Base-by-base conservation (phyloP, 2,888 invertebrate species). In the Lasioglossum calceatum region DNA sequence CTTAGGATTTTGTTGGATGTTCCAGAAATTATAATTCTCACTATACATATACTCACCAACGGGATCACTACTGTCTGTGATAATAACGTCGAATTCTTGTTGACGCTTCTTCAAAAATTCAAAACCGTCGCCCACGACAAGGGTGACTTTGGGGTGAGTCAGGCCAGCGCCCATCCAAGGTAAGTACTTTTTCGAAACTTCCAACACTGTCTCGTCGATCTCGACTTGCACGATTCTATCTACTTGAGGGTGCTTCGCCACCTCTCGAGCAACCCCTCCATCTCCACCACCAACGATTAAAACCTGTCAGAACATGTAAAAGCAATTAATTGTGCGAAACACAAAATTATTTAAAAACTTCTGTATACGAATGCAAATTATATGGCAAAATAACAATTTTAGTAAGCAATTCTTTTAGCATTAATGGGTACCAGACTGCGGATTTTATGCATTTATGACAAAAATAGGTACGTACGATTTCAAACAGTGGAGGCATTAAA, bases 61-160 rank as follows among this genome's bases (percentile, higher is more conserved):
- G 0, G 99, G 99, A 96, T 99, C 99, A 67, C 99, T 99, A 88
- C 99, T 99, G 95, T 99, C 99, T 0, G 99, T 99, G 81, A 99
- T 99, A 89, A 99, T 99, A 71, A 99, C 98, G 95, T 99, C 99
- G 95, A 98, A 99, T 95, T 98, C 97, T 67, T 97, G 96, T 82
- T 96, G 96, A 94, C 99, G 98, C 78, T 97, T 96, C 93, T 98
- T 97, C 97, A 99, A 98, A 95, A 98, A 99, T 91, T 99, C 98
- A 94, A 99, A 99, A 0, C 99, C 99, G 95, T 99, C 99, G 0
- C 98, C 98, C 70, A 99, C 97, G 93, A 97, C 97, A 0, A 99
- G 95, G 0, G 96, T 97, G 36, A 99, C 95, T 95, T 99, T 99
- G 0, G 98, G 97, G 94, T 97, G 97, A 2, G 97, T 96, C 92